Percentiles rank a stretch among this genome's conserved stretches.
These are phyloP conservation scores for Punctoribates punctum DNA, from an alignment of 2,888 invertebrate genomes.

Conservation along the genomic window DNA sequence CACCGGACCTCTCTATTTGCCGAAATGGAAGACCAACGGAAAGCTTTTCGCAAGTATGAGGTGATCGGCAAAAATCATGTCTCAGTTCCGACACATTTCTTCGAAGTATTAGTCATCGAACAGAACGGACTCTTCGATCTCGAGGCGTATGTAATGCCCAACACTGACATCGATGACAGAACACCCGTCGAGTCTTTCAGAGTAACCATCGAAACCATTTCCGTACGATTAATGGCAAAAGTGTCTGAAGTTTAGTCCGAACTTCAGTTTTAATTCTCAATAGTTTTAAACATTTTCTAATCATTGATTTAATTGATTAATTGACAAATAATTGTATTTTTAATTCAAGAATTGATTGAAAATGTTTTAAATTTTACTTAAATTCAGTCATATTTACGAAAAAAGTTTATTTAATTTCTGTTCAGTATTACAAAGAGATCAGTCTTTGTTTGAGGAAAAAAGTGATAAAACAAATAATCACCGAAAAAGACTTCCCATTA, in stretches of 20 bases:
- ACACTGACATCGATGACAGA: slow-evolving; percentile 74
- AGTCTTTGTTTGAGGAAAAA: too few species aligned
- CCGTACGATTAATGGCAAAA: slow-evolving; percentile 34
- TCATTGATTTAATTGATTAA: not conserved
- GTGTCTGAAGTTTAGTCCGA: not conserved
- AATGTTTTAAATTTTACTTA: too few species aligned
- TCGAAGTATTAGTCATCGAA: slow-evolving; percentile 81
- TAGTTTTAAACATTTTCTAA: not conserved
- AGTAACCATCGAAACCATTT: slow-evolving; percentile 63
- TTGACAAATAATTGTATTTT: too few species aligned
- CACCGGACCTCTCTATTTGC: slow-evolving; percentile 85
- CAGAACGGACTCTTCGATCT: slow-evolving; percentile 68
- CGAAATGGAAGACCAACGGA: slow-evolving; percentile 64
- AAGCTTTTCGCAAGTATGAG: slow-evolving; percentile 81
- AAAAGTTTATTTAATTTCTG: too few species aligned
- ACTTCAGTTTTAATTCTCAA: not conserved
- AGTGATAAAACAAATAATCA: too few species aligned
- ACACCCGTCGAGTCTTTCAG: slow-evolving; percentile 73
- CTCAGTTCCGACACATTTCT: slow-evolving; percentile 98
- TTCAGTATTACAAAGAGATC: too few species aligned
- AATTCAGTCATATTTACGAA: too few species aligned
- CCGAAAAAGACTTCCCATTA: too few species aligned
- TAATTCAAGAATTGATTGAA: too few species aligned
- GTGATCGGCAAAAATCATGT: slow-evolving; percentile 89
- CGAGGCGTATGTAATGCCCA: slow-evolving; percentile 93